Evolutionary conservation across 1,140 invertebrate genomes (phyloP), one percentile per base, ranked within the genome.

Genomic region (Ylistrum balloti): DNA sequence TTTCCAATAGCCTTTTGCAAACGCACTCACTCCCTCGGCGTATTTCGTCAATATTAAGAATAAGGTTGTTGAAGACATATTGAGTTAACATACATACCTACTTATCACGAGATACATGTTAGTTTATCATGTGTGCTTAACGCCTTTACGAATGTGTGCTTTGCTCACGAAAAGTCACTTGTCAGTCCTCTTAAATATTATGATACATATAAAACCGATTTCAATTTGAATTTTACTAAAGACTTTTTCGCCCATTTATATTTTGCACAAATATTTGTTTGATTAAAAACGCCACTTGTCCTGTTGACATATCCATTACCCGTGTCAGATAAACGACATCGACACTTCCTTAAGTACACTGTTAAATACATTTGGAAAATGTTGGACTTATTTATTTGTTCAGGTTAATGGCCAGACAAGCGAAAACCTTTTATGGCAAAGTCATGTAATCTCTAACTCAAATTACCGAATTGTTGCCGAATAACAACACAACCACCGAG

Each of bases 251-350:
- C 17, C 45, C 56, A 74, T 74, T 74, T 74, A 74, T 74, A 74
- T 74, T 28, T 74, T 74, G 56, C 56, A 74, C 56, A 74, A 74
- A 74, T 74, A 74, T 74, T 74, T 74, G 17, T 28, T 74, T 28
- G n/a, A 74, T 74, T 74, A 17, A 74, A 48, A 74, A 74, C 56
- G n/a, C 22, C 56, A 74, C 56, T 74, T 74, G 11, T 5, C 5
- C 56, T 74, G 56, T 74, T 74, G 56, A 74, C 56, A 74, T n/a
- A n/a, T 74, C 56, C 56, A 74, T 74, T 74, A 74, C 56, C 56
- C 28, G 3, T 74, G 56, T 28, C 13, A 74, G 56, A 17, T n/a
- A 74, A 0, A 74, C 5, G 56, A 0, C 22, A 74, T 74, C 28
- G 56, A 1, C 56, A 74, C 56, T 74, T 28, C n/a, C 22, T 74